Conservation (phyloP, 2,797 vertebrate genomes). For the Oreochromis grahami region DNA sequence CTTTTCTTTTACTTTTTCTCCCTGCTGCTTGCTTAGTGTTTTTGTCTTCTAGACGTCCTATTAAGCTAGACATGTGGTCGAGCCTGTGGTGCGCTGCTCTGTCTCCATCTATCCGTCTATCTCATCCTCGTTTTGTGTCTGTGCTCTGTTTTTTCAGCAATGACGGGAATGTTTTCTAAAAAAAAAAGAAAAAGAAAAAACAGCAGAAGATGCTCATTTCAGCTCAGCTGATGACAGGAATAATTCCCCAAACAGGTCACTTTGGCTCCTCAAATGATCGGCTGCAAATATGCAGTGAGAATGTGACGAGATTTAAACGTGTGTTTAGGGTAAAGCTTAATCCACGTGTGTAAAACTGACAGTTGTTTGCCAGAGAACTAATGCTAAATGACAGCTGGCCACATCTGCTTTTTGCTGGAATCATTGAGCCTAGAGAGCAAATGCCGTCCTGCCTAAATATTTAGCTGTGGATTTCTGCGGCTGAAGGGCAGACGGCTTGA, state of each 20-base stretch:
- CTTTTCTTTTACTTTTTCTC: not conserved
- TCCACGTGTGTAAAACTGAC: conserved; percentile 6
- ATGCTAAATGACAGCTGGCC: conserved; percentile 34
- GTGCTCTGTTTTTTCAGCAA: not conserved
- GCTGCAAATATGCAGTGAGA: not conserved
- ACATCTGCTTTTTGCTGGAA: conserved; percentile 52
- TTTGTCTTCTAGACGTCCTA: not conserved
- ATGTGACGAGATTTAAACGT: not conserved
- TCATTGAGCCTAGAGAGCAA: conserved; percentile 12
- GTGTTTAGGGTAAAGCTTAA: not conserved
- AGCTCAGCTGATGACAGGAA: not conserved
- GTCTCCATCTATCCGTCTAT: not conserved
- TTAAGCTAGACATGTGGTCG: not conserved
- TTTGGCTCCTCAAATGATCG: not conserved
- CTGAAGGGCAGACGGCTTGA: conserved; percentile 43
- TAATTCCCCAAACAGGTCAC: not conserved
- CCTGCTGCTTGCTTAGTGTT: not conserved
- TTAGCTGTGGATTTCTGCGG: conserved; percentile 34
- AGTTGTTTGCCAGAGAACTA: conserved; percentile 1
- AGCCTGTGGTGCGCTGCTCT: not conserved
- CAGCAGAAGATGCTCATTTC: not conserved
- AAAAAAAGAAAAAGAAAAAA: not conserved
- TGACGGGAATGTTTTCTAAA: not conserved
- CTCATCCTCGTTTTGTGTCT: not conserved
- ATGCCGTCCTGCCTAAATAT: conserved; percentile 29